Base-by-base conservation (phyloP, 1,140 invertebrate species). In the Nomia melanderi region DNA sequence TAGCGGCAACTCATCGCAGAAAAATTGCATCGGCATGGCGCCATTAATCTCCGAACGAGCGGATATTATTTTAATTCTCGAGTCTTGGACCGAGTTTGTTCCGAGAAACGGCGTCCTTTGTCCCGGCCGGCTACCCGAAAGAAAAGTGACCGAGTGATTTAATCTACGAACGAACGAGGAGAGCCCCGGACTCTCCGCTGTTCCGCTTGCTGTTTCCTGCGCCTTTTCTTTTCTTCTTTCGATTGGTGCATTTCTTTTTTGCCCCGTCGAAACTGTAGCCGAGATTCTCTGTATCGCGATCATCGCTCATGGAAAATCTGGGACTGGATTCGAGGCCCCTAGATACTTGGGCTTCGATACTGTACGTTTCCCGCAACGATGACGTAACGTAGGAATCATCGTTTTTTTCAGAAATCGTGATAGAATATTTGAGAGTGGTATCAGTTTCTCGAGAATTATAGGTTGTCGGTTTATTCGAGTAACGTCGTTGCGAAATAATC, bases 61-160 rank as follows among this genome's bases (percentile, higher is more conserved):
- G 87, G 88, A 90, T 90, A 90, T 90, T 90, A 90, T 89, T 90
- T 90, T 90, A 89, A 88, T 90, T 90, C 86, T 84, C 78, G 71
- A 82, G 77, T 78, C 87, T 84, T 78, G 77, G 79, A 76, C 69
- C 80, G 77, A 85, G 80, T 83, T 82, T 84, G 82, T 88, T 90
- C 89, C 87, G 81, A 90, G 89, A 90, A 90, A 81, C 60, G 77
- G 62, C 77, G 81, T 82, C 87, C 88, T 90, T 90, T 90, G 87
- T 90, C 88, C 84, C 83, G 70, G 82, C 72, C 87, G 84, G 80
- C 86, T 86, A 78, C 66, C 69, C 78, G 85, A 88, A 88, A 88
- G 88, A 90, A 90, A 90, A 90, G 81, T 90, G 87, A 86, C 84
- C 85, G 85, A 82, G 82, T 85, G 87, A 89, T 90, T 88, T 85